Evolutionary conservation across 2,888 invertebrate genomes (phyloP).

Genomic region (Altica lythri): DNA sequence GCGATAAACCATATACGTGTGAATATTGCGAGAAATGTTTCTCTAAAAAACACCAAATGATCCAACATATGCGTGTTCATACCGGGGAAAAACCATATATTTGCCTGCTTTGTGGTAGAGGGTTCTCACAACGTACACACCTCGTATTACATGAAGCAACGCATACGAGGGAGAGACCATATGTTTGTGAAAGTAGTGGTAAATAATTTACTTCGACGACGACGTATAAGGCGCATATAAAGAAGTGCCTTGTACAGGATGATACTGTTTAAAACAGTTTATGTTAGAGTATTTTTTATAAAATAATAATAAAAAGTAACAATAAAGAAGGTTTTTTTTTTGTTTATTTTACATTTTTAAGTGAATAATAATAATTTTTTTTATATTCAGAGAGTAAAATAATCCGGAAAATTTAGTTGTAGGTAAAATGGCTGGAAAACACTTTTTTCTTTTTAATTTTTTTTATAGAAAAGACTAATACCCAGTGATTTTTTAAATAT

Average conservation of each 20-base stretch:
- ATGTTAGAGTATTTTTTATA: no score
- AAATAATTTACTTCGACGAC: conserved; percentile 50
- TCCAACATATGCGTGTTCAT: conserved; percentile 41
- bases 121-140: conserved; percentile 61
- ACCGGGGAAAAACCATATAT: conserved; percentile 44
- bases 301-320: no score
- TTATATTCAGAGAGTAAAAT: no score
- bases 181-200: conserved; percentile 56
- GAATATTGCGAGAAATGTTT: conserved; percentile 33
- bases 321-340: no score
- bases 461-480: no score
- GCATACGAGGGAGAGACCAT: conserved; percentile 59
- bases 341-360: no score
- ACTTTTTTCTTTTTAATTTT: no score
- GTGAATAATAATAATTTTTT: no score
- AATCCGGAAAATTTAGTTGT: no score
- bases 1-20: conserved; percentile 44
- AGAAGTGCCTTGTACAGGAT: conserved; percentile 42
- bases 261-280: conserved; percentile 13
- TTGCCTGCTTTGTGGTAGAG: conserved; percentile 57
- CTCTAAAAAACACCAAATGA: conserved; percentile 44
- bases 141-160: conserved; percentile 58
- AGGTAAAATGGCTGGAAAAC: no score
- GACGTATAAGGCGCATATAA: conserved; percentile 51
- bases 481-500: no score